These are phyloP conservation scores for Polydrusus cervinus DNA, from an alignment of 2,888 invertebrate genomes.

Conservation along the genomic window DNA sequence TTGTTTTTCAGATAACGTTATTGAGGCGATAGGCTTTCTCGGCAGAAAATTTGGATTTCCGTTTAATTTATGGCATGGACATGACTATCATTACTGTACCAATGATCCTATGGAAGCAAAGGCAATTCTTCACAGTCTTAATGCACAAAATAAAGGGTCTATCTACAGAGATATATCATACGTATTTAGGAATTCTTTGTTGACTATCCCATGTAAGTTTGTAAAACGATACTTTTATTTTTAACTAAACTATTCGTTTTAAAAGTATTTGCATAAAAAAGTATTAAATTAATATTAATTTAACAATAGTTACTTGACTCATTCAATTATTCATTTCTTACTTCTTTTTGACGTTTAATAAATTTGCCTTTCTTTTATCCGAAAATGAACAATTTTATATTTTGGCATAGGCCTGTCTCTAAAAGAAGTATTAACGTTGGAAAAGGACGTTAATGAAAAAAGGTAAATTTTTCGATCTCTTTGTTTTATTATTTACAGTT, in stretches of 20 bases:
- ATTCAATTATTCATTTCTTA: too few species aligned
- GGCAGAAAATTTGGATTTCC: neutral
- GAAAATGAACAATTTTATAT: too few species aligned
- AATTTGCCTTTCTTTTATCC: too few species aligned
- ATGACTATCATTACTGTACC: conserved; percentile 8
- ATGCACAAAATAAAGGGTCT: neutral
- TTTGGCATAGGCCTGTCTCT: too few species aligned
- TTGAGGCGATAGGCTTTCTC: neutral
- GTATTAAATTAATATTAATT: too few species aligned
- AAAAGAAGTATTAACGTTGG: too few species aligned
- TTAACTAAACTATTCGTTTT: neutral
- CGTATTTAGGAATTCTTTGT: conserved; percentile 11
- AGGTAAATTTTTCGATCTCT: too few species aligned
- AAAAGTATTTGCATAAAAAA: neutral
- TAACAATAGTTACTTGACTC: too few species aligned
- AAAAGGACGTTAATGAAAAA: too few species aligned
- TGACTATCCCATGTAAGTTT: conserved; percentile 16
- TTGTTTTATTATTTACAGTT: too few species aligned
- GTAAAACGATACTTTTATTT: neutral
- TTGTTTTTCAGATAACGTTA: conserved; percentile 6
- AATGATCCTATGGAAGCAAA: neutral
- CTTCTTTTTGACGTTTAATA: too few species aligned
- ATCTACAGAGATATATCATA: neutral
- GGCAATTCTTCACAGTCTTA: neutral
- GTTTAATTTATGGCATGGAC: conserved; percentile 10